Conservation (phyloP, 2,113 vertebrate species). For the Lampris incognitus region DNA sequence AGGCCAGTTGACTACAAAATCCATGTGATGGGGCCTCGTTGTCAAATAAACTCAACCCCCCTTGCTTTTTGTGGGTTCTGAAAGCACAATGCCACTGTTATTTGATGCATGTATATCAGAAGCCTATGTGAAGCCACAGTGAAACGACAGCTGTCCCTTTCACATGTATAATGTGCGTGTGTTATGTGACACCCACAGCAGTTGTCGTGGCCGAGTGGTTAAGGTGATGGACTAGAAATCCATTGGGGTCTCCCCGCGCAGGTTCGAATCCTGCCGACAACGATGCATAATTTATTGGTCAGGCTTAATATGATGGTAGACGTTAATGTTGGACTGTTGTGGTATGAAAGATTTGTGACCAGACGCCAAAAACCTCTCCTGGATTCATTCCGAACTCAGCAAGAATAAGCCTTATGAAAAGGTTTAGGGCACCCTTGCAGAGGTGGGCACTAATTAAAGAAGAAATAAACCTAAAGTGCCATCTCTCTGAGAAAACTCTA, state of each 20-base stretch:
- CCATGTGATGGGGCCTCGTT: neutral
- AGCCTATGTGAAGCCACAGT: neutral
- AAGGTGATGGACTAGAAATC: constrained; percentile 88
- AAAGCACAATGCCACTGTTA: neutral
- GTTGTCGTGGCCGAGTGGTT: constrained; percentile 46
- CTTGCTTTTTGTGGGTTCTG: neutral
- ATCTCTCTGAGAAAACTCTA: too few relatives aligned
- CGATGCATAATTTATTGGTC: constrained; percentile 37
- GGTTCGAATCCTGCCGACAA: constrained; percentile 94
- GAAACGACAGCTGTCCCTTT: constrained; percentile 36
- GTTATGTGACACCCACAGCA: fast-evolving
- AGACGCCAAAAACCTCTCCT: too few relatives aligned
- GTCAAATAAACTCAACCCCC: too few relatives aligned
- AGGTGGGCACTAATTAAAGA: too few relatives aligned
- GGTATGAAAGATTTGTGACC: too few relatives aligned
- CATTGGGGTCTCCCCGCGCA: constrained; percentile 89
- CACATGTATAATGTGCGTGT: constrained; percentile 10
- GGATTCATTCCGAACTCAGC: too few relatives aligned
- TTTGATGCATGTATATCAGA: neutral
- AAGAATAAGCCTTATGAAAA: too few relatives aligned
- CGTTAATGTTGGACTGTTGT: too few relatives aligned
- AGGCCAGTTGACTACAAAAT: neutral
- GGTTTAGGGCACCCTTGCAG: too few relatives aligned
- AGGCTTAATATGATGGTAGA: too few relatives aligned
- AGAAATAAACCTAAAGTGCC: too few relatives aligned